Evolutionary conservation across 2,113 vertebrate species (phyloP), one percentile per base, ranked within the genome.

Genomic region (Butorides virescens): DNA sequence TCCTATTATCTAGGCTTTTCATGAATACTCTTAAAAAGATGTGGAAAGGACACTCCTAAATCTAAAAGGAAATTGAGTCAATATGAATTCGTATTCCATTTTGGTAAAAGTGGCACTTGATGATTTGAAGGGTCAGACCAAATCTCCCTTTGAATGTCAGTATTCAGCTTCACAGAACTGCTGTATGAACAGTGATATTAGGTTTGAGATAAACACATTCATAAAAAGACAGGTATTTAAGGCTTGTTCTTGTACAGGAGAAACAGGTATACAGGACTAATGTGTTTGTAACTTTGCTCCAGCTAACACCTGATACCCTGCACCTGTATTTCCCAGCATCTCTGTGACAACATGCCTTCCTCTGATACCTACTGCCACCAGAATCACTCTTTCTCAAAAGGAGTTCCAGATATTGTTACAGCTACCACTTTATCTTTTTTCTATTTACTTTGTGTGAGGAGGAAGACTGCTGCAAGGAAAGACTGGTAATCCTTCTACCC

Each of bases 61-160:
- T 82, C 65, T 86, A 92, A 67, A 87, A 97, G 95, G 66, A 97
- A 96, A 97, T 68, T 92, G 75, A 97, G 95, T 96, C 94, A 97
- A 94, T 95, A 94, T 96, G 70, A 95, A 90, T 98, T 98, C 84
- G 95, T 95, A 96, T 93, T 97, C 76, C 93, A 82, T 97, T 97
- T 98, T 92, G 96, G 30, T 89, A 92, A 83, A 97, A 96, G 86
- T 94, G 55, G 50, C 49, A 62, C 72, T 90, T 90, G 70, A 91
- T 94, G 66, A 93, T 92, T 70, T 95, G 73, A 95, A 93, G 34
- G 58, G 96, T 97, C 91, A 96, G 32, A 86, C 52, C 73, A 26
- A 50, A 56, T 86, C 15, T 94, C 8, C 63, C 49, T 95, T 96
- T 96, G 58, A 83, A 92, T 93, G 36, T 85, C 49, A 77, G 19